Percentiles rank a stretch among this genome's conserved stretches.
phyloP scores from a whole-genome alignment of 1,140 invertebrate genomes.

The Drosophila oshimai region DNA sequence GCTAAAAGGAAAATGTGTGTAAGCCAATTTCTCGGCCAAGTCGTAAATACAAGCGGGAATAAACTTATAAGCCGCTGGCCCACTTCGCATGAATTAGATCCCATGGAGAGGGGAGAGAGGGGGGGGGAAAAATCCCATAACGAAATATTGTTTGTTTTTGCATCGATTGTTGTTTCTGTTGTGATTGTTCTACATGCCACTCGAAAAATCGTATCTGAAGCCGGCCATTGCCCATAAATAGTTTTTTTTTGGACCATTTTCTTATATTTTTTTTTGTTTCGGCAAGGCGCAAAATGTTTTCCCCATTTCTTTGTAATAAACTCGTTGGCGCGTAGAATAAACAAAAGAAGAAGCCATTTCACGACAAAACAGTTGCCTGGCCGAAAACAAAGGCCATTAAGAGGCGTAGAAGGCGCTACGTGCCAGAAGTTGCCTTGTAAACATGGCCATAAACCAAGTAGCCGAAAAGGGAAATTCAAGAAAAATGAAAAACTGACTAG shows the following conservation, averaged over 20 bases:
- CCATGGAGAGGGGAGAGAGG: not conserved
- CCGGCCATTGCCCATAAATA: conserved; percentile 72
- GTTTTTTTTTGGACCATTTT: conserved; percentile 21
- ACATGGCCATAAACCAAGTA: conserved; percentile 65
- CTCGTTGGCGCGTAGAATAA: conserved; percentile 71
- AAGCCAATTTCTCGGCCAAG: conserved; percentile 73
- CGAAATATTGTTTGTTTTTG: conserved; percentile 58
- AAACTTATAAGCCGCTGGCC: conserved; percentile 72
- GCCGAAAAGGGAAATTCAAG: conserved; percentile 24
- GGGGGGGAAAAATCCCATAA: conserved; percentile 14
- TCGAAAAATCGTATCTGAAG: conserved; percentile 51
- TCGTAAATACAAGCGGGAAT: conserved; percentile 74
- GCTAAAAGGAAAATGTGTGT: conserved; percentile 74
- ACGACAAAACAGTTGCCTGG: conserved; percentile 55
- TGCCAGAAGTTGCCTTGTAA: conserved; percentile 69
- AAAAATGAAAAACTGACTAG: conserved; percentile 58
- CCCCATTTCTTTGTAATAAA: conserved; percentile 72
- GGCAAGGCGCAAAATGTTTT: conserved; percentile 54
- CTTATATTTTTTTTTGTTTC: conserved; percentile 5
- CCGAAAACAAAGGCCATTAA: conserved; percentile 71
- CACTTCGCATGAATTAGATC: conserved; percentile 61
- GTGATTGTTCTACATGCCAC: conserved; percentile 58
- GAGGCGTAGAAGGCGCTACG: conserved; percentile 51
- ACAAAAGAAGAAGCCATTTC: conserved; percentile 61
- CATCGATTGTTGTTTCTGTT: conserved; percentile 44